These are phyloP conservation scores for Byasa hedistus DNA, from an alignment of 2,888 invertebrate genomes.

Conservation along the genomic window DNA sequence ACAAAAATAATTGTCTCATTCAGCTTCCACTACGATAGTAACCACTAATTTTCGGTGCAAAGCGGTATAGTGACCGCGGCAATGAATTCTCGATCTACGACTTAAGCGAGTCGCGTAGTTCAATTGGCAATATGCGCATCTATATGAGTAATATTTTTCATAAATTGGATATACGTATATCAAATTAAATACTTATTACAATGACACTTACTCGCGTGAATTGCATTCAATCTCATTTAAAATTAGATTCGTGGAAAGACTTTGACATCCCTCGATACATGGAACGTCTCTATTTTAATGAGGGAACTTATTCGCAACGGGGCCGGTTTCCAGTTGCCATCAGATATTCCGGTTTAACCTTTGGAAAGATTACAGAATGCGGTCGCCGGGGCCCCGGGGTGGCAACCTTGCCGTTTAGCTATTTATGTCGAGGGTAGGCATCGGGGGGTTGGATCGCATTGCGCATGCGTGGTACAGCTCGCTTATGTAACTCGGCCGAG, in stretches of 20 bases:
- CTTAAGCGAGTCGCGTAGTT: constrained; percentile 25
- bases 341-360: constrained; percentile 76
- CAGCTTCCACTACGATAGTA: constrained; percentile 74
- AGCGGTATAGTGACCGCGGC: constrained; percentile 65
- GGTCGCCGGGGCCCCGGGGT: constrained; percentile 71
- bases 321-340: constrained; percentile 67
- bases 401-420: constrained; percentile 79
- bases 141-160: background rate
- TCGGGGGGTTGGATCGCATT: constrained; percentile 59
- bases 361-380: constrained; percentile 76
- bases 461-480: constrained; percentile 67
- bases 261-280: constrained; percentile 8
- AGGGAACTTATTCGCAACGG: constrained; percentile 47
- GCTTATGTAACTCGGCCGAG: constrained; percentile 69
- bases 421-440: constrained; percentile 74
- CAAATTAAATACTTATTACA: background rate
- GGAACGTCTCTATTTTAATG: constrained; percentile 41
- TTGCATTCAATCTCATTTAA: background rate
- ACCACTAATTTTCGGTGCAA: constrained; percentile 69
- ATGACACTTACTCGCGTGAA: background rate
- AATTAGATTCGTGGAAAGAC: background rate
- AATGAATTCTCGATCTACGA: constrained; percentile 54
- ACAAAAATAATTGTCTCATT: constrained; percentile 78
- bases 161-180: background rate
- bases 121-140: constrained; percentile 13